Base-by-base conservation (phyloP, 2,888 invertebrate species). In the Parasteatoda lunata region DNA sequence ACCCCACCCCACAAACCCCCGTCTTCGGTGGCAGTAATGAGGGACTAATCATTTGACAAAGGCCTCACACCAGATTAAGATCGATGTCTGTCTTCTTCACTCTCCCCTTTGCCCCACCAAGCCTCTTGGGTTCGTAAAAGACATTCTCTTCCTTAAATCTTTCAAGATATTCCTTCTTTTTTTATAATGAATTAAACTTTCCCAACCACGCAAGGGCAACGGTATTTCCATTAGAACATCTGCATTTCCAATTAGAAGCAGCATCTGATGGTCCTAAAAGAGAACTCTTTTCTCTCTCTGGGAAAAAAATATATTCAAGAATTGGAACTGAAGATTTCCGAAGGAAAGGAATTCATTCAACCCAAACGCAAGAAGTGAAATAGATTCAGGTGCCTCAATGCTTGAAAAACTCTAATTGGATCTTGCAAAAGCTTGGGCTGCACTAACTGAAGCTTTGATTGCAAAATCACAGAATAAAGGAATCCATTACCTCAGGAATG, bases 1-100 rank as follows among this genome's bases (percentile, higher is more conserved):
- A 59, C 52, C 59, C 13, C 66, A 48, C 15, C 66, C 47, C 59
- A 51, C 52, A 49, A 65, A 66, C 69, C 49, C 79, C 78, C 68
- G 9, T 52, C 76, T 82, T 82, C 75, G 72, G 77, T 71, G 77
- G 70, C 77, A 77, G 86, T 87, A 87, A 87, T 87, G 86, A 87
- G 86, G 82, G 86, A 87, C 86, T 87, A 87, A 87, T 87, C 86
- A 87, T 87, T 87, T 87, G 86, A 87, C 86, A 87, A 87, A 87
- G 86, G 86, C 86, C 82, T 87, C 86, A 87, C 86, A 87, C 86
- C 73, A 87, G 86, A 87, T 87, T 87, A 87, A 87, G 86, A 87
- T 87, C 86, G 86, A 87, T 87, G 86, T 81, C 77, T 72, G 69
- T 81, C 65, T 47, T 30, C 49, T 47, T 47, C 47, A 15, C 71